Percentiles rank a stretch among this genome's conserved stretches.
phyloP scores from a whole-genome alignment of 2,797 vertebrate species.

The Silurus aristotelis region DNA sequence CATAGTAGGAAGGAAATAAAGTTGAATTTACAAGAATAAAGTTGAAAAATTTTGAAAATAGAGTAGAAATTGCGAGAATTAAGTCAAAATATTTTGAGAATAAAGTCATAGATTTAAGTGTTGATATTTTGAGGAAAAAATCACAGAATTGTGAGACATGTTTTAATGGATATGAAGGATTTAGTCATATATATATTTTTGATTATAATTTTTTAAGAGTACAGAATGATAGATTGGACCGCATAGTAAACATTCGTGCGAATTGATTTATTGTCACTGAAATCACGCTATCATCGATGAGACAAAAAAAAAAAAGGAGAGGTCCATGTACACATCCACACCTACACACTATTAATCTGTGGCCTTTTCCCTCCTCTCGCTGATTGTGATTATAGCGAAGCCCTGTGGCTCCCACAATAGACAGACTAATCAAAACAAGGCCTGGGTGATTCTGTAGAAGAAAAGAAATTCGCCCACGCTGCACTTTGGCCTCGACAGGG shows the following conservation, averaged over 20 bases:
- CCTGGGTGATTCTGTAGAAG: slow-evolving; percentile 52
- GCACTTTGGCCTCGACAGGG: slow-evolving; percentile 76
- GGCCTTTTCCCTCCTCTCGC: neutral
- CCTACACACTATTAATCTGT: neutral
- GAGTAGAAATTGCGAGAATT: no score
- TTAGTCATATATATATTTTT: no score
- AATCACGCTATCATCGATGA: neutral
- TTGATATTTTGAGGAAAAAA: no score
- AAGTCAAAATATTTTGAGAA: no score
- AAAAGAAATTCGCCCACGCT: slow-evolving; percentile 77
- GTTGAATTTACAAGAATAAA: no score
- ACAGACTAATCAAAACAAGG: slow-evolving; percentile 40
- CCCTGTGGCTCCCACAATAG: slow-evolving; percentile 13
- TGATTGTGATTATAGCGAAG: slow-evolving; percentile 29
- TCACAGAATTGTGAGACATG: no score
- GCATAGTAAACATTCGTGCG: neutral
- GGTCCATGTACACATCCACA: neutral
- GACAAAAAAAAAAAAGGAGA: neutral
- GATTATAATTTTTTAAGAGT: neutral
- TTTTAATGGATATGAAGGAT: no score
- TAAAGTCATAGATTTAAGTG: no score
- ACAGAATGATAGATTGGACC: neutral
- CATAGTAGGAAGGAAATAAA: no score
- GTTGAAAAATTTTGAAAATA: no score
- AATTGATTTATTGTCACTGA: neutral